These are phyloP conservation scores for Diadromus collaris DNA, from an alignment of 2,888 invertebrate species.

Conservation along the genomic window DNA sequence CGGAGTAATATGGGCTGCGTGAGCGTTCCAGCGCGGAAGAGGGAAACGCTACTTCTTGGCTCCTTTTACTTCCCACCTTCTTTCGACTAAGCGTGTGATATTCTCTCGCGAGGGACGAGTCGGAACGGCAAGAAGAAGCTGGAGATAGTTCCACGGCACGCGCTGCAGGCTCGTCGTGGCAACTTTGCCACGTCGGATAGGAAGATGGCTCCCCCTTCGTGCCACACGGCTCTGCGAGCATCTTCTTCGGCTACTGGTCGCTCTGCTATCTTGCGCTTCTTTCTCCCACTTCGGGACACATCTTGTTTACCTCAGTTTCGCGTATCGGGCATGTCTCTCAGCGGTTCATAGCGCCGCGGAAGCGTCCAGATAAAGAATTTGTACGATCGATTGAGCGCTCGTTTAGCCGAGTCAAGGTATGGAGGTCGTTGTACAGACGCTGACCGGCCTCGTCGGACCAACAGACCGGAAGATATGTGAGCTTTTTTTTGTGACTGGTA, in stretches of 20 bases:
- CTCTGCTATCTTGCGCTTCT: slow-evolving; percentile 14
- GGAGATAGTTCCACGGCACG: slow-evolving; percentile 38
- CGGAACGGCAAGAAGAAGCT: background rate
- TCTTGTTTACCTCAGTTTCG: slow-evolving; percentile 44
- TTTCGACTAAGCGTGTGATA: slow-evolving; percentile 21
- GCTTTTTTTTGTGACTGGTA: slow-evolving; percentile 1
- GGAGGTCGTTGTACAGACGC: background rate
- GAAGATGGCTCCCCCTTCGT: slow-evolving; percentile 22
- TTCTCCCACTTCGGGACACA: slow-evolving; percentile 9
- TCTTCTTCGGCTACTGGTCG: slow-evolving; percentile 32
- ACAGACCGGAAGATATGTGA: background rate
- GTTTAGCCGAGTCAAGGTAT: slow-evolving; percentile 5
- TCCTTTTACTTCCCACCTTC: slow-evolving; percentile 32
- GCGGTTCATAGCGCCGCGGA: background rate
- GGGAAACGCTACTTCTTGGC: slow-evolving; percentile 34
- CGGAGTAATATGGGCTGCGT: slow-evolving; percentile 33
- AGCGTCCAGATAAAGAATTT: slow-evolving; percentile 13
- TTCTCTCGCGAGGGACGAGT: slow-evolving; percentile 16
- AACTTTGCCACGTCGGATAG: slow-evolving; percentile 49
- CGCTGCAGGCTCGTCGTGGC: slow-evolving; percentile 39
- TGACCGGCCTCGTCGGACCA: background rate
- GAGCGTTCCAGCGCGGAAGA: slow-evolving; percentile 32
- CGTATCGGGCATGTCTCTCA: slow-evolving; percentile 23
- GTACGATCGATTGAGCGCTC: slow-evolving; percentile 26
- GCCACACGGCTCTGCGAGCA: slow-evolving; percentile 5